Conservation (phyloP, 2,113 vertebrate species). For the Phalacrocorax aristotelis region DNA sequence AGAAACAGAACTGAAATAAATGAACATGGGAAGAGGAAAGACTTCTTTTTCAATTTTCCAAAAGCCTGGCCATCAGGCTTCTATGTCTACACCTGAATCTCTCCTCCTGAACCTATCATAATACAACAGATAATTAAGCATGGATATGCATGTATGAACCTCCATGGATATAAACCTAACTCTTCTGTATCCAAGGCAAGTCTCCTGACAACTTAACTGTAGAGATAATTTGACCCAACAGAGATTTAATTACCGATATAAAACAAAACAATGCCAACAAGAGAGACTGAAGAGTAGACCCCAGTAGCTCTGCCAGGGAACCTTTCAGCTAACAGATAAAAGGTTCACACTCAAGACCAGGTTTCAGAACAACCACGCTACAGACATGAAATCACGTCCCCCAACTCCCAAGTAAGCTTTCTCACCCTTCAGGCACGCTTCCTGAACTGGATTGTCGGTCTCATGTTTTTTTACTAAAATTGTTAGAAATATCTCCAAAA, state of each 20-base stretch:
- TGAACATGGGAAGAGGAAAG: not conserved
- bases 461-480: not conserved
- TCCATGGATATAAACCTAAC: not conserved
- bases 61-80: not conserved
- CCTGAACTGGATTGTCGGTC: not conserved
- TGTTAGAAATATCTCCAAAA: not conserved
- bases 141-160: not conserved
- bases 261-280: conserved; percentile 30
- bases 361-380: not conserved
- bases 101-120: not conserved
- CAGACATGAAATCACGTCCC: not conserved
- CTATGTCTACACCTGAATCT: not conserved
- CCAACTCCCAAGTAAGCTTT: not conserved
- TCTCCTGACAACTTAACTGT: not conserved
- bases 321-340: not conserved
- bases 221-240: conserved; percentile 25
- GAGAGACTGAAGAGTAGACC: not conserved
- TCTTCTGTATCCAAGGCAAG: not conserved
- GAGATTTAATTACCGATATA: conserved; percentile 49
- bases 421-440: not conserved
- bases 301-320: not conserved
- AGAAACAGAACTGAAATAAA: not conserved
- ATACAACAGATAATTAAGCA: not conserved
- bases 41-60: not conserved
- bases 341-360: not conserved